phyloP scores from a whole-genome alignment of 2,113 vertebrate species.

The Sebastes schlegelii region DNA sequence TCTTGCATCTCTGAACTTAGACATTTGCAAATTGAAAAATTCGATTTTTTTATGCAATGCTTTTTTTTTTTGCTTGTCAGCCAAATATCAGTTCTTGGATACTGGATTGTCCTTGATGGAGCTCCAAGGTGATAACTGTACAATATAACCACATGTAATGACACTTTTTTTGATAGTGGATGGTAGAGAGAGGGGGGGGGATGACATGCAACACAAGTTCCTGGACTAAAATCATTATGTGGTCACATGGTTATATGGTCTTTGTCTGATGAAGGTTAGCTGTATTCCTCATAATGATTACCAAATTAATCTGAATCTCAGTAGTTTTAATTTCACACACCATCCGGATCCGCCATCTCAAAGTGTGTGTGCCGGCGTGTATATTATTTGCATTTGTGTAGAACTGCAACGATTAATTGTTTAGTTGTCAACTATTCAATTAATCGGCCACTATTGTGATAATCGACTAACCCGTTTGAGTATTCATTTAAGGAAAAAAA shows the following conservation, averaged over 20 bases:
- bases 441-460: too few species aligned
- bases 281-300: neutral
- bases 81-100: neutral
- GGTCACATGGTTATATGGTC: neutral
- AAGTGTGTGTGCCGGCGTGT: neutral
- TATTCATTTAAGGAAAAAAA: too few species aligned
- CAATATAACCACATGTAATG: neutral
- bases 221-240: neutral
- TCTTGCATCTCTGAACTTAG: neutral
- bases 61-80: neutral
- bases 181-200: neutral
- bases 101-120: neutral
- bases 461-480: too few species aligned
- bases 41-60: neutral
- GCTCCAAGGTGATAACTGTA: neutral
- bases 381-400: neutral
- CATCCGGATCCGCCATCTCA: neutral
- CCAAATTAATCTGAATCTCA: neutral
- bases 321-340: neutral
- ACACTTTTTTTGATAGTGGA: neutral
- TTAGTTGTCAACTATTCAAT: too few species aligned
- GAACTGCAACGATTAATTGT: too few species aligned
- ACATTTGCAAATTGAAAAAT: neutral
- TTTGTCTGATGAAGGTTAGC: neutral
- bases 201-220: neutral